Percentiles rank a stretch among this genome's conserved stretches.
These are phyloP conservation scores for Rousettus madagascariensis DNA, from an alignment of 2,797 vertebrate species.

Conservation along the genomic window DNA sequence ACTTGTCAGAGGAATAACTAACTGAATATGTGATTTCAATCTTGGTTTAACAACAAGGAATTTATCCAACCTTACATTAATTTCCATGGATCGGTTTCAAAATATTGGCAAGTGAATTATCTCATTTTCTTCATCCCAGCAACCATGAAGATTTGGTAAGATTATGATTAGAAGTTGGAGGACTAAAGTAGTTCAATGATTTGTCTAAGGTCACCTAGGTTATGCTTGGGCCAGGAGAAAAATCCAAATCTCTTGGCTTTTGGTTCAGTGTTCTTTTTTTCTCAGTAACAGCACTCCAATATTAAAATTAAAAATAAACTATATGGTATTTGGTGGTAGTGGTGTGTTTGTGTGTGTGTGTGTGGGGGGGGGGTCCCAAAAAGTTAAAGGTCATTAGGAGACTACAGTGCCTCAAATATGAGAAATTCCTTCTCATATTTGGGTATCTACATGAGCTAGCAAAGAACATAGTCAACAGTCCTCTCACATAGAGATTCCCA, in stretches of 20 bases:
- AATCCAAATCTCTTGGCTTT: not conserved
- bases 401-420: not conserved
- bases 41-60: not conserved
- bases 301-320: conserved; percentile 39
- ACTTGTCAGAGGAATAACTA: not conserved
- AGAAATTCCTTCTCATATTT: not conserved
- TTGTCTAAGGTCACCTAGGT: not conserved
- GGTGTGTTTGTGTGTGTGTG: no score
- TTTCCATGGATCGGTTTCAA: not conserved
- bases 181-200: not conserved
- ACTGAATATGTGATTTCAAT: not conserved
- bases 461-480: not conserved
- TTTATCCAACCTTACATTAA: not conserved
- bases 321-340: not conserved
- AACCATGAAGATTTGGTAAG: not conserved
- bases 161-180: not conserved
- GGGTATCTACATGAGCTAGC: not conserved
- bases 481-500: not conserved
- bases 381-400: not conserved
- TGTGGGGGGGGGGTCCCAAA: not conserved
- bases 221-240: not conserved
- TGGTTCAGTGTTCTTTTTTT: not conserved
- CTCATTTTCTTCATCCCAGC: not conserved
- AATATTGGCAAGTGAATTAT: not conserved
- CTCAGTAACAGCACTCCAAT: not conserved